These are phyloP conservation scores for Sebastes minor DNA, from an alignment of 2,797 vertebrate genomes.

Conservation along the genomic window DNA sequence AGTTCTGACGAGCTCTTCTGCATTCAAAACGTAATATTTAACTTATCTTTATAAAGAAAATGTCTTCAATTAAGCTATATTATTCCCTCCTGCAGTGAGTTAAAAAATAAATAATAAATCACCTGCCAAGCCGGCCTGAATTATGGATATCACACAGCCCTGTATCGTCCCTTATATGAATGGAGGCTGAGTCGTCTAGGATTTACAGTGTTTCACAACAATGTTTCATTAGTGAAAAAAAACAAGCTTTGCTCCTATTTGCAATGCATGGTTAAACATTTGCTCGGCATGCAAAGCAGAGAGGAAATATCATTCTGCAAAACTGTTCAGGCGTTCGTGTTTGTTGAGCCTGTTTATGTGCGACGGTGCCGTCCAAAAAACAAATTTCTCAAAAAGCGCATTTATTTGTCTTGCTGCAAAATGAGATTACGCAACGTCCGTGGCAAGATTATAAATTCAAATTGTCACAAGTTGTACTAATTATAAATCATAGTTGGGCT, in stretches of 20 bases:
- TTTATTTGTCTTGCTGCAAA: conserved; percentile 31
- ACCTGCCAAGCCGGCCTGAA: not conserved
- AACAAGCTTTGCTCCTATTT: conserved; percentile 48
- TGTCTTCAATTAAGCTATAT: not conserved
- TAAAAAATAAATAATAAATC: not conserved
- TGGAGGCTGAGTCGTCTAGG: conserved; percentile 22
- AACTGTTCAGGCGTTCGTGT: conserved; percentile 52
- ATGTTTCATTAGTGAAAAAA: conserved; percentile 58
- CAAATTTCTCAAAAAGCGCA: conserved; percentile 22
- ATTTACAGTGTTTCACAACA: conserved; percentile 37
- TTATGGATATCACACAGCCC: conserved; percentile 31
- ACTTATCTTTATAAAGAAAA: not conserved
- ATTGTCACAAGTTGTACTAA: conserved; percentile 59
- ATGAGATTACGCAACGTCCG: conserved; percentile 18
- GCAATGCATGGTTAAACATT: conserved; percentile 62
- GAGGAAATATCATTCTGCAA: conserved; percentile 24
- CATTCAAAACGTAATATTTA: not conserved
- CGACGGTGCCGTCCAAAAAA: conserved; percentile 19
- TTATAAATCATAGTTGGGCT: conserved; percentile 50
- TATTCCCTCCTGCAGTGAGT: not conserved
- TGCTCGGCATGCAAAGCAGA: conserved; percentile 34
- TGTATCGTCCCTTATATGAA: conserved; percentile 27
- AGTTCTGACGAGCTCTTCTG: not conserved
- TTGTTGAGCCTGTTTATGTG: conserved; percentile 34
- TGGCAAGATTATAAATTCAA: conserved; percentile 56